A percentile compares a stretch with the other conserved stretches of the same genome.
Conservation (phyloP, 2,113 vertebrate species). For the Acrocephalus kingi region DNA sequence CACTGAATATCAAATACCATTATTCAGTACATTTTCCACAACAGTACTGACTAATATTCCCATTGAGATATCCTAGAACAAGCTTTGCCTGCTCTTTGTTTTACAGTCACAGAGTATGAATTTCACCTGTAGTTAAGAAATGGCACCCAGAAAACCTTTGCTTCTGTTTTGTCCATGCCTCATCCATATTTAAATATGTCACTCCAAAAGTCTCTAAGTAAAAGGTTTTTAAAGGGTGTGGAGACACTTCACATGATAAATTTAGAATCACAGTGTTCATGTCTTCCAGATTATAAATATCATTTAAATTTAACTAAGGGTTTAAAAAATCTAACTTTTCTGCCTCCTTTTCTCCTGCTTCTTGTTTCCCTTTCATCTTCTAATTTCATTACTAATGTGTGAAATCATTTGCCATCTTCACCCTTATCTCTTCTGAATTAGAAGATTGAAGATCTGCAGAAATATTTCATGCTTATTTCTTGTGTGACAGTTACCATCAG, state of each 20-base stretch:
- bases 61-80: neutral
- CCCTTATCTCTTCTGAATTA: neutral
- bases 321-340: neutral
- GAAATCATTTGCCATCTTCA: neutral
- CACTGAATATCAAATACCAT: neutral
- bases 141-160: neutral
- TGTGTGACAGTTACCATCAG: neutral
- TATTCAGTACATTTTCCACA: neutral
- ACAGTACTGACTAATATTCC: neutral
- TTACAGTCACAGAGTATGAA: neutral
- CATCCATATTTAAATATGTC: neutral
- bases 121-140: neutral
- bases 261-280: neutral
- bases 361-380: neutral
- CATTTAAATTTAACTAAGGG: constrained; percentile 8
- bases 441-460: neutral
- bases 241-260: neutral
- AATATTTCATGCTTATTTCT: neutral
- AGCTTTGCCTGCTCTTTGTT: neutral
- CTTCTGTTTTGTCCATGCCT: neutral
- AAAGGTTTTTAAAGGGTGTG: neutral
- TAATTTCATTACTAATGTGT: neutral
- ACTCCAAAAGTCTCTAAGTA: neutral
- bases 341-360: neutral
- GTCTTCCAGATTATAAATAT: neutral